These are phyloP conservation scores for Drosophila rhopaloa DNA, from an alignment of 1,140 invertebrate genomes.

Conservation along the genomic window DNA sequence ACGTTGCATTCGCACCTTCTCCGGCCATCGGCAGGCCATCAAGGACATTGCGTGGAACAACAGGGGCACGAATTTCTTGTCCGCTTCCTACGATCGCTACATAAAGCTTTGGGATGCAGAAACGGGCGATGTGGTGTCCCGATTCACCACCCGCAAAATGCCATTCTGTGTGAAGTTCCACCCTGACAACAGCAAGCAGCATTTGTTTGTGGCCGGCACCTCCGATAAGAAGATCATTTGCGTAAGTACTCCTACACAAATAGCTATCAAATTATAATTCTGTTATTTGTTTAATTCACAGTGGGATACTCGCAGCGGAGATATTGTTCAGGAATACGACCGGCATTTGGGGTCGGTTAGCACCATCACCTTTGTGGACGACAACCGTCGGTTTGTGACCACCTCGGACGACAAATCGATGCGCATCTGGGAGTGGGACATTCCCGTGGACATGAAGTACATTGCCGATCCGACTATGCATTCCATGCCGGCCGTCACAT, in stretches of 20 bases:
- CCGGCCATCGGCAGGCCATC: constrained; percentile 98
- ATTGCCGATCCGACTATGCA: constrained; percentile 99
- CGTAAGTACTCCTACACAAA: constrained; percentile 87
- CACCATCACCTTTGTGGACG: constrained; percentile 99
- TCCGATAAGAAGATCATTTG: constrained; percentile 99
- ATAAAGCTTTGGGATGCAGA: constrained; percentile 99
- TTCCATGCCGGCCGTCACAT: constrained; percentile 98
- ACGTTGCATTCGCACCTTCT: constrained; percentile 97
- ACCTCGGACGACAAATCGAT: constrained; percentile 99
- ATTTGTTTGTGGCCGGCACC: constrained; percentile 99
- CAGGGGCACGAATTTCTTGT: constrained; percentile 95
- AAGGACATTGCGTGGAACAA: constrained; percentile 99
- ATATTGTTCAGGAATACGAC: constrained; percentile 99
- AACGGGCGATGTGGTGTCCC: constrained; percentile 95
- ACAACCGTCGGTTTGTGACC: constrained; percentile 98
- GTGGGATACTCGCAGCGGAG: constrained; percentile 98
- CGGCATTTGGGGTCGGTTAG: constrained; percentile 99
- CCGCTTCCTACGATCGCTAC: constrained; percentile 96
- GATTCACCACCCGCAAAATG: constrained; percentile 97
- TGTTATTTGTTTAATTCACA: constrained; percentile 84
- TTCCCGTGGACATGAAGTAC: constrained; percentile 99
- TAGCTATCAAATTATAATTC: neutral
- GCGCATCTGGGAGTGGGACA: constrained; percentile 99
- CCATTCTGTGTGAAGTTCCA: constrained; percentile 99
- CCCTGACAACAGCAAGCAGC: constrained; percentile 98